Percentiles rank a stretch among this genome's conserved stretches.
These are phyloP conservation scores for Cephalopachus bancanus DNA, from an alignment of 2,797 vertebrate species.

Conservation along the genomic window DNA sequence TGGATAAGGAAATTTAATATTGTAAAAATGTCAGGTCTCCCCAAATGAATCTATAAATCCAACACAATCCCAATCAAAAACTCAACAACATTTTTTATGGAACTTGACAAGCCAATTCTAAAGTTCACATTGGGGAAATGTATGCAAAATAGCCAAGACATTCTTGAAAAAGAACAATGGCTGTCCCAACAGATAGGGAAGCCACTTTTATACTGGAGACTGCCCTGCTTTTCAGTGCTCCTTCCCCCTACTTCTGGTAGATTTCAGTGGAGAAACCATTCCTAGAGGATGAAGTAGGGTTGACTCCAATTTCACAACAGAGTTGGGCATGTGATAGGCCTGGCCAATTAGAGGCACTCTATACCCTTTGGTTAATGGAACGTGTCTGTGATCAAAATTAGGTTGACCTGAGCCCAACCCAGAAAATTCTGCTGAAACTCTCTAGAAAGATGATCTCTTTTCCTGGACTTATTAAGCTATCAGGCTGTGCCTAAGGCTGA, in stretches of 20 bases:
- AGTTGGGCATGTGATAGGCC: background rate
- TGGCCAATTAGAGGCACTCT: background rate
- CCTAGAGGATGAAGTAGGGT: background rate
- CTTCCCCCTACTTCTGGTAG: background rate
- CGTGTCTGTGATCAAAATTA: background rate
- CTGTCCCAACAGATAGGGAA: background rate
- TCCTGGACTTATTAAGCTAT: background rate
- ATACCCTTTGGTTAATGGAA: background rate
- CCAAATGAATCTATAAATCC: conserved; percentile 64
- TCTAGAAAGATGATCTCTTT: background rate
- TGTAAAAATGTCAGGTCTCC: conserved; percentile 71
- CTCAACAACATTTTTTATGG: conserved; percentile 47
- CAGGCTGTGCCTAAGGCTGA: background rate
- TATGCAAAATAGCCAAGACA: background rate
- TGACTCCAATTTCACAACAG: background rate
- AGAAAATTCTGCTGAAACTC: conserved; percentile 19
- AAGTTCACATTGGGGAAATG: conserved; percentile 46
- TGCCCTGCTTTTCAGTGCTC: background rate
- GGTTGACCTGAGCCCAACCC: background rate
- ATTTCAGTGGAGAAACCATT: background rate
- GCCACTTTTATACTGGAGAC: background rate
- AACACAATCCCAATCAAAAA: conserved; percentile 62
- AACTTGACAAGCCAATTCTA: conserved; percentile 52
- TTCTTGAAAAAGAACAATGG: conserved; percentile 8
- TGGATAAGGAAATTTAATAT: conserved; percentile 63